A percentile compares a stretch with the other conserved stretches of the same genome.
These are phyloP conservation scores for Cyanistes caeruleus DNA, from an alignment of 2,113 vertebrate species.

Conservation along the genomic window DNA sequence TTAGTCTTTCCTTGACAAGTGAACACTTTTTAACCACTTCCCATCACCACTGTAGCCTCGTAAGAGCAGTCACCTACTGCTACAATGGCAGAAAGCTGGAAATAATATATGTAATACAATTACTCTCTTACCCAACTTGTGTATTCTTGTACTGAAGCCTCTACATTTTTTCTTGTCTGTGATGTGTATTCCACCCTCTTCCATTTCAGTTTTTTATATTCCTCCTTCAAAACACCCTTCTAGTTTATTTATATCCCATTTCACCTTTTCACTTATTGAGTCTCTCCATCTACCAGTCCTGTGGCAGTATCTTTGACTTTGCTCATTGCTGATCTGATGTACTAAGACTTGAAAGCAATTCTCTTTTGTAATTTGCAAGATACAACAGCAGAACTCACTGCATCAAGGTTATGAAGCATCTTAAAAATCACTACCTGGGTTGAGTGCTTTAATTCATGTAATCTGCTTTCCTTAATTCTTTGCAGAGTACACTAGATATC, in stretches of 20 bases:
- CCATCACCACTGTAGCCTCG: rapidly evolving
- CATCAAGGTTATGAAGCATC: neutral
- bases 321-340: neutral
- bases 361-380: neutral
- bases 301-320: neutral
- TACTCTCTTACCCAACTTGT: neutral
- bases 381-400: neutral
- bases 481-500: neutral
- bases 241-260: neutral
- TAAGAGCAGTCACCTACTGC: neutral
- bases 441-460: neutral
- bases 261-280: rapidly evolving
- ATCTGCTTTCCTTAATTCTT: neutral
- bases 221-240: neutral
- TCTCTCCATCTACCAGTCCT: neutral
- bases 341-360: neutral
- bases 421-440: neutral
- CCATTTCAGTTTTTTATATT: neutral
- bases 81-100: neutral
- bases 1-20: neutral
- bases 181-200: neutral
- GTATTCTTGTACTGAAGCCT: neutral
- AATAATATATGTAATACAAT: neutral
- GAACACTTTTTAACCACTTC: neutral
- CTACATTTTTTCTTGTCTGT: neutral